Evolutionary conservation across 2,888 invertebrate species (phyloP).

Genomic region (Bugula neritina): DNA sequence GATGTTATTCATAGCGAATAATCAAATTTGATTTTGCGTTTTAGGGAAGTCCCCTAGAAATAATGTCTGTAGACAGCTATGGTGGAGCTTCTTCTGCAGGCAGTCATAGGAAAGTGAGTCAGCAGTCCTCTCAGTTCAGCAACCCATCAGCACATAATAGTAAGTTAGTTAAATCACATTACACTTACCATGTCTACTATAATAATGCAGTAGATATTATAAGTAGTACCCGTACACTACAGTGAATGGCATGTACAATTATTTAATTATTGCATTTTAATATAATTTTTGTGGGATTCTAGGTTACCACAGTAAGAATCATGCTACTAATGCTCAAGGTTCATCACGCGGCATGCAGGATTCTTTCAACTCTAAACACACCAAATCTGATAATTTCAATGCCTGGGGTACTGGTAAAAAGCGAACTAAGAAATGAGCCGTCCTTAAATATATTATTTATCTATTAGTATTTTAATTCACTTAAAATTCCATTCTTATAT

Average conservation of each 20-base stretch:
- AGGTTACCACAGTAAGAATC: too few relatives aligned
- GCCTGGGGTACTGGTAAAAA: constrained; percentile 23
- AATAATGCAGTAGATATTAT: too few relatives aligned
- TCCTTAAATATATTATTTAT: too few relatives aligned
- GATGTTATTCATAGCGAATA: too few relatives aligned
- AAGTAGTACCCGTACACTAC: too few relatives aligned
- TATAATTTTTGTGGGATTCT: too few relatives aligned
- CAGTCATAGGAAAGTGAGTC: background rate
- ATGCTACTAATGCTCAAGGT: too few relatives aligned
- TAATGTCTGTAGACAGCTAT: constrained; percentile 23
- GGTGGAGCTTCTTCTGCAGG: background rate
- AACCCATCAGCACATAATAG: background rate
- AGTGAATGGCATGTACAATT: too few relatives aligned
- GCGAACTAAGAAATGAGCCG: background rate
- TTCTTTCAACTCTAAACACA: background rate
- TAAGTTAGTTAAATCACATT: background rate
- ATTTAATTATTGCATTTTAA: too few relatives aligned
- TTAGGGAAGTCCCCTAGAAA: constrained; percentile 8
- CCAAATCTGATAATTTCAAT: background rate
- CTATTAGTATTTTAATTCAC: too few relatives aligned
- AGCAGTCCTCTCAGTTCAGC: background rate
- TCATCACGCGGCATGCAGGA: background rate
- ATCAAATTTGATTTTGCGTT: background rate
- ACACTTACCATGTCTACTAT: too few relatives aligned
- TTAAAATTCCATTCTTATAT: too few relatives aligned